Percentiles rank a stretch among this genome's conserved stretches.
These are phyloP conservation scores for Lithobius niger DNA, from an alignment of 1,140 invertebrate genomes.

Conservation along the genomic window DNA sequence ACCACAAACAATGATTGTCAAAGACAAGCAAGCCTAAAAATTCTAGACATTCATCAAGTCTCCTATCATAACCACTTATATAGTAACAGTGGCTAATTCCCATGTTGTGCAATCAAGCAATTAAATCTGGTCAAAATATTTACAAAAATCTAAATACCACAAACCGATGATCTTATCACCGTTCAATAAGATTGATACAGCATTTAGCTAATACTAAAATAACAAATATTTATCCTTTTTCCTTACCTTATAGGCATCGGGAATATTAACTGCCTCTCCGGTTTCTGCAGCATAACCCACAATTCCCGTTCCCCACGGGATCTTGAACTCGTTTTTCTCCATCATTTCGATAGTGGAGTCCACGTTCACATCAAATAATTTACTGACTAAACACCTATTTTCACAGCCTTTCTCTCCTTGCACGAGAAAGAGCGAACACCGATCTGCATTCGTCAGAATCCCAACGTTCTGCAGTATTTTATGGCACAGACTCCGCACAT, in stretches of 20 bases:
- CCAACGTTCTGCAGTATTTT: slow-evolving; percentile 89
- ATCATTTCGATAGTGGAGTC: slow-evolving; percentile 79
- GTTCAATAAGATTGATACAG: no score
- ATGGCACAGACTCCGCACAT: slow-evolving; percentile 81
- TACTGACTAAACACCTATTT: slow-evolving; percentile 63
- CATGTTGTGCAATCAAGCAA: no score
- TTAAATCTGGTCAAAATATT: no score
- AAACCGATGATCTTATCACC: no score
- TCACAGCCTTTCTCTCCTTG: slow-evolving; percentile 42
- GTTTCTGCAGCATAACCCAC: slow-evolving; percentile 86
- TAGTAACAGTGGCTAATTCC: no score
- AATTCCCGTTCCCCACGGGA: slow-evolving; percentile 68
- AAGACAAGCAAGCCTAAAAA: no score
- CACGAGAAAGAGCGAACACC: slow-evolving; percentile 84
- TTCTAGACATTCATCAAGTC: no score
- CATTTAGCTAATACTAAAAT: no score
- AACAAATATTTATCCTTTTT: no score
- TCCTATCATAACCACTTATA: no score
- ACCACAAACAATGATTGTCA: no score
- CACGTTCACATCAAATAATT: slow-evolving; percentile 85
- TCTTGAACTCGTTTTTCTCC: slow-evolving; percentile 77
- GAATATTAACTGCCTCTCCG: slow-evolving; percentile 84
- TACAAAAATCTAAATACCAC: no score
- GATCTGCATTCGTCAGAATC: slow-evolving; percentile 76
- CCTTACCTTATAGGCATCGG: slow-evolving; percentile 84